Evolutionary conservation across 1,140 invertebrate species (phyloP).

Genomic region (Apis laboriosa): DNA sequence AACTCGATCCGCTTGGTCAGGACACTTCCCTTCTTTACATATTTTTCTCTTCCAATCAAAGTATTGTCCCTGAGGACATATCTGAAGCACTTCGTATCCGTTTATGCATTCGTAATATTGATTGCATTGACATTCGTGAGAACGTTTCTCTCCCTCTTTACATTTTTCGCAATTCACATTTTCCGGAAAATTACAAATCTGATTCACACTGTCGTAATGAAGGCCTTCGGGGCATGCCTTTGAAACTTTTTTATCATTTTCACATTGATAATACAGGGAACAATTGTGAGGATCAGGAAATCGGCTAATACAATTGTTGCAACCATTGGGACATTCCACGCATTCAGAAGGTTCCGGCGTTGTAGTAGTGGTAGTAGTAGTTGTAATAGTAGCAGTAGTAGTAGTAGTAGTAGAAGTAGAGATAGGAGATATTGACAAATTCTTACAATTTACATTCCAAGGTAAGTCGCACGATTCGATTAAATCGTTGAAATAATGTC

Average conservation of each 20-base stretch:
- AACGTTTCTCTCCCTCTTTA: background rate
- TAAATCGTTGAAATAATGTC: background rate
- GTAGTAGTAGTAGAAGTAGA: too few relatives aligned
- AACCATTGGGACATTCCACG: background rate
- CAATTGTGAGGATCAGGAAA: constrained; percentile 79
- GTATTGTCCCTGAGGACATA: background rate
- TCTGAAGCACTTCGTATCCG: accelerated
- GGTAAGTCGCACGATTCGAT: background rate
- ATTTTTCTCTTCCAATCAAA: background rate
- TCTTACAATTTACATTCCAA: background rate
- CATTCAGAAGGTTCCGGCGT: too few relatives aligned
- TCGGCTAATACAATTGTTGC: background rate
- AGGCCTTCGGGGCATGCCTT: constrained; percentile 77
- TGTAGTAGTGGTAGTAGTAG: too few relatives aligned
- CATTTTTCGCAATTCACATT: constrained; percentile 43
- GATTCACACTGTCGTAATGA: constrained; percentile 78
- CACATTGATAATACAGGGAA: constrained; percentile 81
- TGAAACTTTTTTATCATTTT: constrained; percentile 76
- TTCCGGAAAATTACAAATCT: constrained; percentile 75
- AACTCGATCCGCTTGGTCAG: too few relatives aligned
- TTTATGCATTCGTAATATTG: background rate
- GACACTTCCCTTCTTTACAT: too few relatives aligned
- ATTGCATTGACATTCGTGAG: background rate
- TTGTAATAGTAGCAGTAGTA: too few relatives aligned
- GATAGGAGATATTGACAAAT: accelerated